A percentile compares a stretch with the other conserved stretches of the same genome.
These are phyloP conservation scores for Galerucella nymphaeae DNA, from an alignment of 2,888 invertebrate species.

Conservation along the genomic window DNA sequence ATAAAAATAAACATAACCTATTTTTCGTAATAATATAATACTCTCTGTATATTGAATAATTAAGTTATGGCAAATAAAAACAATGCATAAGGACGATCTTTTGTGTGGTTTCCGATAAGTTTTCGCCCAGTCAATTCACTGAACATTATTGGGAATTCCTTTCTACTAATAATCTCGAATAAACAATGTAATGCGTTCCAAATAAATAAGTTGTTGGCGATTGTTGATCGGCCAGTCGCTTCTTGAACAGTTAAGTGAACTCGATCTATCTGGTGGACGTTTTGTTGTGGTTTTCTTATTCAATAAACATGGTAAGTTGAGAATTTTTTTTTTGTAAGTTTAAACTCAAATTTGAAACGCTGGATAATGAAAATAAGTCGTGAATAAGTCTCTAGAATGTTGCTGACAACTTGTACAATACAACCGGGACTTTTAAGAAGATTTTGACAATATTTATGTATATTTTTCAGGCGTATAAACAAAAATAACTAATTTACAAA, in stretches of 20 bases:
- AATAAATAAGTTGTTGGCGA: neutral
- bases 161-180: neutral
- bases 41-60: neutral
- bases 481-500: neutral
- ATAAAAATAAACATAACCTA: too few species aligned
- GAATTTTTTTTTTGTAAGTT: neutral
- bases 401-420: too few species aligned
- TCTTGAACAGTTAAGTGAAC: slow-evolving; percentile 9
- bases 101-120: neutral
- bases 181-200: neutral
- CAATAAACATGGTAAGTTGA: slow-evolving; percentile 14
- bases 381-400: too few species aligned
- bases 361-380: neutral
- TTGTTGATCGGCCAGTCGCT: neutral
- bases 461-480: too few species aligned
- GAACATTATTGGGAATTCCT: slow-evolving; percentile 4
- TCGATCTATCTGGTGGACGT: neutral
- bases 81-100: neutral
- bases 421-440: too few species aligned
- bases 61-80: neutral
- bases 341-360: neutral
- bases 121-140: neutral
- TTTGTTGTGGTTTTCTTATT: neutral
- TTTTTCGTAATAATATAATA: too few species aligned
- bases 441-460: too few species aligned